phyloP scores from a whole-genome alignment of 2,113 vertebrate species.

The Dromiciops gliroides region DNA sequence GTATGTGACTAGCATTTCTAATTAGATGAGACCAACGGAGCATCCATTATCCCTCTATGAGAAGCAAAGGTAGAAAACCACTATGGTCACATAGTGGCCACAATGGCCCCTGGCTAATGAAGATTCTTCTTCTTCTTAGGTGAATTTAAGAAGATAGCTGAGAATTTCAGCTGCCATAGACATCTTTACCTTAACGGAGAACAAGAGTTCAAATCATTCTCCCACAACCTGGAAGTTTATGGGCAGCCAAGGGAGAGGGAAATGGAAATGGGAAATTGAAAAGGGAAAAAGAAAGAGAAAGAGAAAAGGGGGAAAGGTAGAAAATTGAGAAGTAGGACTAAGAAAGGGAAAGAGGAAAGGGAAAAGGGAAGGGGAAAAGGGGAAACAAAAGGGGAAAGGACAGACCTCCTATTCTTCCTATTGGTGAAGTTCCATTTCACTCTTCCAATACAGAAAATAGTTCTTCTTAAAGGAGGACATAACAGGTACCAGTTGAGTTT shows the following conservation, averaged over 20 bases:
- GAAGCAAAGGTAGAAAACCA: conserved; percentile 25
- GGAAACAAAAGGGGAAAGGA: not conserved
- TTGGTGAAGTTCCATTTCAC: conserved; percentile 5
- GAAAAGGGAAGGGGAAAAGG: not conserved
- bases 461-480: conserved; percentile 31
- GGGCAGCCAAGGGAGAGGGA: conserved; percentile 10
- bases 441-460: conserved; percentile 20
- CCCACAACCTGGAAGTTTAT: not conserved
- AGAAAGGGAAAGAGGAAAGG: not conserved
- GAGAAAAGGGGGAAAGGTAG: not conserved
- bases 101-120: conserved; percentile 49
- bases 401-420: not conserved
- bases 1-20: conserved; percentile 70
- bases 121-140: conserved; percentile 3
- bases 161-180: conserved; percentile 33
- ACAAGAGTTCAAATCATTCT: conserved; percentile 3
- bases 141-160: conserved; percentile 4
- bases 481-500: conserved; percentile 60
- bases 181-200: conserved; percentile 9
- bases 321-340: too few relatives aligned
- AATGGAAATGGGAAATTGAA: not conserved
- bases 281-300: not conserved
- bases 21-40: conserved; percentile 63
- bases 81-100: too few relatives aligned
- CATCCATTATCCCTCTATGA: not conserved